Percentiles rank a stretch among this genome's conserved stretches.
Evolutionary conservation across 1,140 invertebrate species (phyloP).

Genomic region (Drosophila tristis): DNA sequence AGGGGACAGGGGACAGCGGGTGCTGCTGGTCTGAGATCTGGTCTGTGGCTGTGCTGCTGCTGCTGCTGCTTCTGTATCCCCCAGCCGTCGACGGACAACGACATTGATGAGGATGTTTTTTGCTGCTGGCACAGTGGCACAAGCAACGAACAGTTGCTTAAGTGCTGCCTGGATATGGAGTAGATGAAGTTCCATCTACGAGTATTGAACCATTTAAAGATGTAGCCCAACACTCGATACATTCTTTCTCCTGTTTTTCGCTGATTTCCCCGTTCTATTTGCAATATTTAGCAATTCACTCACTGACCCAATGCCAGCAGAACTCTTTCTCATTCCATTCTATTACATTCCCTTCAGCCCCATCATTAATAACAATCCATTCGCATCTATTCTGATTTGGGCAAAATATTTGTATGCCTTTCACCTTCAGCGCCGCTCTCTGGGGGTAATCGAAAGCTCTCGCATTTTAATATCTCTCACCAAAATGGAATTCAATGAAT

Average conservation of each 20-base stretch:
- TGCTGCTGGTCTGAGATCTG: conserved; percentile 43
- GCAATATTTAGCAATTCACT: conserved; percentile 52
- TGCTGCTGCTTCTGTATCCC: conserved; percentile 38
- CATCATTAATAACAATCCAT: conserved; percentile 39
- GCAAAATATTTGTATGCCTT: conserved; percentile 33
- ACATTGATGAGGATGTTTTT: conserved; percentile 78
- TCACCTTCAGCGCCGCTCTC: conserved; percentile 26
- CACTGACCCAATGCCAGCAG: conserved; percentile 33
- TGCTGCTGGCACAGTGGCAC: conserved; percentile 54
- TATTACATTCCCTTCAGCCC: conserved; percentile 1
- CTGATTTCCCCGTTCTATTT: conserved; percentile 50
- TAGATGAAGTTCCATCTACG: too few relatives aligned
- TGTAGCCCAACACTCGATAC: not conserved
- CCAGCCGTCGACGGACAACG: conserved; percentile 50
- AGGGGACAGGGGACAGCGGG: not conserved
- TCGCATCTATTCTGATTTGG: conserved; percentile 17
- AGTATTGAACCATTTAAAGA: too few relatives aligned
- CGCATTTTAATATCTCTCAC: conserved; percentile 45
- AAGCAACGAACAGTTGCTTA: conserved; percentile 8
- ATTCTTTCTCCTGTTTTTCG: conserved; percentile 35
- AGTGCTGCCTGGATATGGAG: conserved; percentile 3
- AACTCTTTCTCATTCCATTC: conserved; percentile 6
- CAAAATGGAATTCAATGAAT: conserved; percentile 3
- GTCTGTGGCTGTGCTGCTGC: conserved; percentile 28
- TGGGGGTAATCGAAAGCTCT: conserved; percentile 30